A percentile compares a stretch with the other conserved stretches of the same genome.
These are phyloP conservation scores for Sarcophaga bullata DNA, from an alignment of 1,140 invertebrate species.

Conservation along the genomic window DNA sequence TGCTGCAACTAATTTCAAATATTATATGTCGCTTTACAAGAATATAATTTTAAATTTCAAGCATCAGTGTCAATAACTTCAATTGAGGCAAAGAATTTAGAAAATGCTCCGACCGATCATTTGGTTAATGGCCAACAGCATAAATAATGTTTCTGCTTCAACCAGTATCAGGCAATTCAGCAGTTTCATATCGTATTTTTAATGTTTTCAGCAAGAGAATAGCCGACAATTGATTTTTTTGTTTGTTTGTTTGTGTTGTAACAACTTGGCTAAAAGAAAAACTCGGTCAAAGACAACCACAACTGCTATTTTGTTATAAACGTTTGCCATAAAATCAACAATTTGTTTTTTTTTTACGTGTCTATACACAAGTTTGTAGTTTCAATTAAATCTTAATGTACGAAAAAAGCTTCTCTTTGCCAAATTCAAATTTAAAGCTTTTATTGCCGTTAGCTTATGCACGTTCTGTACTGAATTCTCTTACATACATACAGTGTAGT, in stretches of 20 bases:
- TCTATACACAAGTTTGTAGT: background rate
- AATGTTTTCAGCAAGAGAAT: constrained; percentile 3
- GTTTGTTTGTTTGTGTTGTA: background rate
- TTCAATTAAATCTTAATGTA: background rate
- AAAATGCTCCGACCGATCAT: background rate
- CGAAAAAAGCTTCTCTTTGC: background rate
- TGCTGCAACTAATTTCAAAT: too few species aligned
- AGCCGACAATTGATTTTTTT: background rate
- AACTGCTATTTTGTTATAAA: background rate
- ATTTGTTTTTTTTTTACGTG: background rate
- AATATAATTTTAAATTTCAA: background rate
- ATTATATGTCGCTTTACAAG: too few species aligned
- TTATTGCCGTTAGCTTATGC: background rate
- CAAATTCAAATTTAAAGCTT: background rate
- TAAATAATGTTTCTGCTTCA: background rate
- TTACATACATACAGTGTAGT: background rate
- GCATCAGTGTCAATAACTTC: constrained; percentile 13
- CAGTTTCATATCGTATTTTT: background rate
- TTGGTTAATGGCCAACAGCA: too few species aligned
- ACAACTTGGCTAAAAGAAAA: constrained; percentile 9
- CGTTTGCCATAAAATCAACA: background rate
- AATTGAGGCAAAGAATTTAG: background rate
- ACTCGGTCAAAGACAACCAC: constrained; percentile 35
- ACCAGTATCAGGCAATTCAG: background rate
- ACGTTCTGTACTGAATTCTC: background rate